These are phyloP conservation scores for Drosophila anomalipes DNA, from an alignment of 2,888 invertebrate species.

Conservation along the genomic window DNA sequence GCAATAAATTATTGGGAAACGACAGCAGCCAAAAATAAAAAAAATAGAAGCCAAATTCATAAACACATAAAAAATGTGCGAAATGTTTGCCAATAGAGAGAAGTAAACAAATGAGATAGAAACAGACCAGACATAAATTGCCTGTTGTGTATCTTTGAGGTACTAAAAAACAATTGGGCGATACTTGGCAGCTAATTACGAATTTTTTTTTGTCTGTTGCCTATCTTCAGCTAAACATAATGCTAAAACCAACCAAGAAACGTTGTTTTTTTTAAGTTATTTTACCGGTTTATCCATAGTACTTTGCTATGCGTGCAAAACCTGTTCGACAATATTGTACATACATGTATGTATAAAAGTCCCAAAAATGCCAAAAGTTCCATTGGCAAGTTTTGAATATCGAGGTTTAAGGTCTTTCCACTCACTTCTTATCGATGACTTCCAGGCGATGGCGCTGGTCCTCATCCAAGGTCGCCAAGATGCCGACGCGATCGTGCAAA, in stretches of 20 bases:
- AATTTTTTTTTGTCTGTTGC: neutral
- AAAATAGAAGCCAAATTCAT: neutral
- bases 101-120: constrained; percentile 1
- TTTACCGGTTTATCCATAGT: constrained; percentile 51
- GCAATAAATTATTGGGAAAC: constrained; percentile 18
- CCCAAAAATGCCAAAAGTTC: constrained; percentile 27
- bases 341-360: neutral
- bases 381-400: constrained; percentile 2
- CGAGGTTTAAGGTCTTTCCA: constrained; percentile 20
- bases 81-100: constrained; percentile 21
- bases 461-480: constrained; percentile 83
- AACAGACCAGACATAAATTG: constrained; percentile 1
- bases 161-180: constrained; percentile 1
- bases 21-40: constrained; percentile 18
- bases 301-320: constrained; percentile 38
- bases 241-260: constrained; percentile 14
- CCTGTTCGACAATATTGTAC: constrained; percentile 33
- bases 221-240: constrained; percentile 42
- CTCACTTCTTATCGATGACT: constrained; percentile 84
- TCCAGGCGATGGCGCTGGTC: constrained; percentile 83
- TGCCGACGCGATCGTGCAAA: constrained; percentile 83
- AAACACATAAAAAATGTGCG: neutral
- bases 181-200: constrained; percentile 3
- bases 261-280: constrained; percentile 8
- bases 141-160: constrained; percentile 3